Evolutionary conservation across 2,888 invertebrate genomes (phyloP).

Genomic region (Dascillus cervinus): DNA sequence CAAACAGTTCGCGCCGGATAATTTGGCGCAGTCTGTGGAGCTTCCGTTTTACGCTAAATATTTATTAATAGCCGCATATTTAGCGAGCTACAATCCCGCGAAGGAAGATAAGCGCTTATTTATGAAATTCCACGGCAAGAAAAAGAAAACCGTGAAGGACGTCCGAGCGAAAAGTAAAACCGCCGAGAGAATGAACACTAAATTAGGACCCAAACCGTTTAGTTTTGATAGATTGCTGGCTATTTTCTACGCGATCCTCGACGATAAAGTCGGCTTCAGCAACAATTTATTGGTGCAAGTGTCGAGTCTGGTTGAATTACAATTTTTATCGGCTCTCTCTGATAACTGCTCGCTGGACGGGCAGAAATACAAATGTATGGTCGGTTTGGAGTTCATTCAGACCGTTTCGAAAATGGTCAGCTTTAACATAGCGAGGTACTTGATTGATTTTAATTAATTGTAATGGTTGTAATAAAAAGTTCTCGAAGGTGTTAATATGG

Average conservation of each 20-base stretch:
- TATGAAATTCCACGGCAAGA: conserved; percentile 70
- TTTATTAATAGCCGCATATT: conserved; percentile 80
- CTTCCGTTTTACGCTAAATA: conserved; percentile 87
- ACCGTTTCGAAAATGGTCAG: conserved; percentile 69
- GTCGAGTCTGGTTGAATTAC: conserved; percentile 76
- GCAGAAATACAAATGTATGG: conserved; percentile 81
- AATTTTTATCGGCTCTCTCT: conserved; percentile 61
- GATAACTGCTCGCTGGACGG: conserved; percentile 69
- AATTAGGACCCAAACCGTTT: conserved; percentile 77
- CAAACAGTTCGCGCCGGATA: conserved; percentile 24
- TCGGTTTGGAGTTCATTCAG: conserved; percentile 72
- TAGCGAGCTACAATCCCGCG: conserved; percentile 88
- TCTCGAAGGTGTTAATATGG: too few species aligned
- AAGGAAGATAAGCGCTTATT: conserved; percentile 83
- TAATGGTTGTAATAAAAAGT: too few species aligned
- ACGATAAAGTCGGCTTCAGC: conserved; percentile 76
- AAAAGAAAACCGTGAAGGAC: conserved; percentile 55
- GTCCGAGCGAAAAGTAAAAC: conserved; percentile 54
- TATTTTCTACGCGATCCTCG: conserved; percentile 83
- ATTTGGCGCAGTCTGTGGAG: conserved; percentile 60
- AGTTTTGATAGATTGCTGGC: conserved; percentile 74
- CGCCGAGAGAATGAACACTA: conserved; percentile 53
- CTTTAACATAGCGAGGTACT: conserved; percentile 68
- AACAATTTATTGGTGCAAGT: conserved; percentile 83
- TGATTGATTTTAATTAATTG: conserved; percentile 57